Conservation (phyloP, 2,888 invertebrate species). For the Oscheius sp. region DNA sequence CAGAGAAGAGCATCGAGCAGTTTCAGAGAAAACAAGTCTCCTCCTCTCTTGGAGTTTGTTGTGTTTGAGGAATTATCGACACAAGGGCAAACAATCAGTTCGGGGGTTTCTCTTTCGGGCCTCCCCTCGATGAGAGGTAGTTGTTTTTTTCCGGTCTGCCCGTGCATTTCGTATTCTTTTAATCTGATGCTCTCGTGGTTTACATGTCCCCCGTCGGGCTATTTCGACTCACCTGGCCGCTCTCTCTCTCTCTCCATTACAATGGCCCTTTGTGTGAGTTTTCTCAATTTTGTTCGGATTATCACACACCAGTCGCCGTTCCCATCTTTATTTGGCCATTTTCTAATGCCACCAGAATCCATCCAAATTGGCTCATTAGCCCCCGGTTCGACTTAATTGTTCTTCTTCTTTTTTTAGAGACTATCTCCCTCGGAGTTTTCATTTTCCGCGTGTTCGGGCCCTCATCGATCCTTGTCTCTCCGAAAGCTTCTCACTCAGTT, state of each 20-base stretch:
- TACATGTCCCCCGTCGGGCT: constrained; percentile 1
- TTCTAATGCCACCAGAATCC: too few species aligned
- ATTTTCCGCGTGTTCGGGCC: neutral
- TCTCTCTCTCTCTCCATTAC: constrained; percentile 24
- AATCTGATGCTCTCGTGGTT: constrained; percentile 24
- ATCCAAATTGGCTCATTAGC: neutral
- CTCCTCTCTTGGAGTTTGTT: too few species aligned
- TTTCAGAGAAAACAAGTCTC: too few species aligned
- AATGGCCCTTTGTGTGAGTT: neutral
- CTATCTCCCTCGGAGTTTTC: neutral
- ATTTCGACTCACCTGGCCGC: neutral
- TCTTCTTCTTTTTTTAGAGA: constrained; percentile 9
- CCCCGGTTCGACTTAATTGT: neutral
- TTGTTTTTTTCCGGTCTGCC: neutral
- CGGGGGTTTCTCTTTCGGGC: neutral
- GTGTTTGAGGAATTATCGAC: too few species aligned
- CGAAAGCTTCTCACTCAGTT: neutral
- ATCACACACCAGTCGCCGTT: neutral
- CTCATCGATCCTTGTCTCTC: constrained; percentile 19
- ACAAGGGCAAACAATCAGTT: too few species aligned
- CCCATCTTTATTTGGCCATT: constrained; percentile 21
- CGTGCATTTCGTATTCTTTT: neutral
- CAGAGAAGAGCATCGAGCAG: too few species aligned
- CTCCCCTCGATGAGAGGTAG: neutral
- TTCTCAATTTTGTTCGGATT: constrained; percentile 9